phyloP scores from a whole-genome alignment of 2,888 invertebrate species.

The Eustalomyia histrio region DNA sequence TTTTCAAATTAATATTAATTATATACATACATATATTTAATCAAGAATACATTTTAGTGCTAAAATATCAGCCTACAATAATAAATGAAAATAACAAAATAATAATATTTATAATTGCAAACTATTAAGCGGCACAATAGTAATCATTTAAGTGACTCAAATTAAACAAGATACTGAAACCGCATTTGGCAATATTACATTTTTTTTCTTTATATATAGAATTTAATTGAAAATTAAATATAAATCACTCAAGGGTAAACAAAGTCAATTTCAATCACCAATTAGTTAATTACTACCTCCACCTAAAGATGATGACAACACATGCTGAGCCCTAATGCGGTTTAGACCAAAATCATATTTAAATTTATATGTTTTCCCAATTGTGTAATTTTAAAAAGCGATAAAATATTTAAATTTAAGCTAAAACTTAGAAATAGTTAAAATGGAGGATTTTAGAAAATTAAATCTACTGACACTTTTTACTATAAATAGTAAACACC shows the following conservation, averaged over 20 bases:
- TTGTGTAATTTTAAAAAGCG: not conserved
- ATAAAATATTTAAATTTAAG: not conserved
- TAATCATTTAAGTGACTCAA: constrained; percentile 34
- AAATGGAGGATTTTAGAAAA: too few species aligned
- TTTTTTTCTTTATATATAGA: not conserved
- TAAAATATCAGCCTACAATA: constrained; percentile 50
- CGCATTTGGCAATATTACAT: constrained; percentile 18
- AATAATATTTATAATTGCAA: constrained; percentile 31
- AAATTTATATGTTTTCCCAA: not conserved
- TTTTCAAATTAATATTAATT: constrained; percentile 16
- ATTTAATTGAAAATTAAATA: not conserved
- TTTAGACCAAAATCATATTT: not conserved
- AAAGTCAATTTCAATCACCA: constrained; percentile 52
- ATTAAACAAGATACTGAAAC: constrained; percentile 27
- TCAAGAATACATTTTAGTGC: constrained; percentile 35
- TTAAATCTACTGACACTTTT: too few species aligned
- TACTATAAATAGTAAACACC: too few species aligned
- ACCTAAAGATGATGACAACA: constrained; percentile 28
- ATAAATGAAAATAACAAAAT: constrained; percentile 25
- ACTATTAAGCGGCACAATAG: constrained; percentile 13
- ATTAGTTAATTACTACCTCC: constrained; percentile 29
- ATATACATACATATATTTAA: not conserved
- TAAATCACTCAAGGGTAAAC: constrained; percentile 50
- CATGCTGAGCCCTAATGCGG: not conserved
- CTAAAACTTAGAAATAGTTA: too few species aligned